phyloP scores from a whole-genome alignment of 1,140 invertebrate genomes.

The Grapholita molesta region DNA sequence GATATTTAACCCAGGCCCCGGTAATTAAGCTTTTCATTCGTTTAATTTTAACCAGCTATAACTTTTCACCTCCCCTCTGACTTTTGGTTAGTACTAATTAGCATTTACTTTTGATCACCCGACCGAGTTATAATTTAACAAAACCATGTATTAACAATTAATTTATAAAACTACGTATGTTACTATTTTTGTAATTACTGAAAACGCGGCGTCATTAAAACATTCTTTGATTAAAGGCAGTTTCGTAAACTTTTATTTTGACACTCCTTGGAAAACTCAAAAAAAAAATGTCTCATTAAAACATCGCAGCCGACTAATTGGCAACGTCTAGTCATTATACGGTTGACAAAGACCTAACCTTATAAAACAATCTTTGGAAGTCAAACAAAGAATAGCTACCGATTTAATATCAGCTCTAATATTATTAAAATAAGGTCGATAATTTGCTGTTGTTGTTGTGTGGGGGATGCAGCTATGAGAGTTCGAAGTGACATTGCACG shows the following conservation, averaged over 20 bases:
- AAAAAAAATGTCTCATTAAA: conserved; percentile 70
- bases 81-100: conserved; percentile 70
- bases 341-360: conserved; percentile 40
- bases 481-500: conserved; percentile 60
- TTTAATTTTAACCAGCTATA: conserved; percentile 60
- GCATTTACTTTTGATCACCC: conserved; percentile 64
- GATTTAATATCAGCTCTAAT: not conserved
- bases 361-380: conserved; percentile 2
- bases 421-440: conserved; percentile 20
- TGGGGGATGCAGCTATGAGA: conserved; percentile 46
- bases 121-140: conserved; percentile 34
- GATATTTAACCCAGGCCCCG: conserved; percentile 62
- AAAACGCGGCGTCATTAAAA: conserved; percentile 20
- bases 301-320: conserved; percentile 66
- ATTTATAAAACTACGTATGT: not conserved
- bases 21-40: conserved; percentile 72
- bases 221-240: not conserved
- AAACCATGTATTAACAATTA: conserved; percentile 19
- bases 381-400: not conserved
- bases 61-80: conserved; percentile 24
- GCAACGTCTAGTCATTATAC: conserved; percentile 45
- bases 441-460: conserved; percentile 28
- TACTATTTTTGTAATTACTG: not conserved
- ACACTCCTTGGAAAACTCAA: conserved; percentile 20
- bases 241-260: not conserved